Evolutionary conservation across 2,797 vertebrate genomes (phyloP), one percentile per base, ranked within the genome.

Genomic region (Danio aesculapii): DNA sequence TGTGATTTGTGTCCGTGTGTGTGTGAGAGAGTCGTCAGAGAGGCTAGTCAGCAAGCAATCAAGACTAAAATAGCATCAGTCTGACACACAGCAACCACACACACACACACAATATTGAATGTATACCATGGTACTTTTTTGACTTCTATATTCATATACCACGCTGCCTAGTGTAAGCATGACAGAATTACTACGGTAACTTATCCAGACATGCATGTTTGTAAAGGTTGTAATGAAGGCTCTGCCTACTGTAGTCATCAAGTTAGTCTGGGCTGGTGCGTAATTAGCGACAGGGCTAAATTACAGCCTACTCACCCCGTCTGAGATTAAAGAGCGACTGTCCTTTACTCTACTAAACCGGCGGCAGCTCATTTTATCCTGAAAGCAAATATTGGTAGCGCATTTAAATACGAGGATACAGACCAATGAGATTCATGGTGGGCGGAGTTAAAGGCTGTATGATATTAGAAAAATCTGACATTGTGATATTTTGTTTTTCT

Each of bases 231-330:
- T 87, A 86, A 87, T 87, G 84, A 88, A 77, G 49, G 81, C 81
- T 82, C 73, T 66, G 77, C 77, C 81, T 77, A 62, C 79, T 77
- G 75, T 84, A 87, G 87, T 87, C 85, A 88, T 86, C 70, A 74
- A 30, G 50, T 64, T 71, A 6, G 74, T 55, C 55, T 49, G 68
- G 80, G 70, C 81, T 85, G 50, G 66, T 81, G 84, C 92, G 61
- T 64, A 64, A 76, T 94, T 92, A 91, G 91, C 91, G 93, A 90
- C 91, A 91, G 91, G 92, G 93, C 92, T 92, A 96, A 95, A 96
- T 96, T 94, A 94, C 92, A 88, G 91, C 94, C 93, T 95, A 90
- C 90, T 89, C 91, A 75, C 89, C 91, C 90, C 66, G 61, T 85
- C 82, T 55, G 83, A 94, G 92, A 95, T 96, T 93, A 95, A 95